Conservation (phyloP, 64 coral and sea anemone genomes). For the Cladopsammia gracilis region DNA sequence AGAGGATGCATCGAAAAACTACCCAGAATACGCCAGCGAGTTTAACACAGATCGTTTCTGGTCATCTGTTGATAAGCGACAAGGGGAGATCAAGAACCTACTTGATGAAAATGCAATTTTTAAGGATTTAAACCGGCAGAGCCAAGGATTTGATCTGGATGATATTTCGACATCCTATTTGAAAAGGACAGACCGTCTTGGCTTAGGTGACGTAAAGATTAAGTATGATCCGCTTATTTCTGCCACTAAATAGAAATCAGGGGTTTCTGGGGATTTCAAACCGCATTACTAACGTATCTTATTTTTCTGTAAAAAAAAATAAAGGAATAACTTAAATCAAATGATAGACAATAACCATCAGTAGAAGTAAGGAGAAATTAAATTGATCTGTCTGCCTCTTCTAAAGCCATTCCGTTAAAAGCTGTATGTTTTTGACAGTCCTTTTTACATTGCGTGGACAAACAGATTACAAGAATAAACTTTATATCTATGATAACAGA, state of each 20-base stretch:
- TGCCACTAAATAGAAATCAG: not conserved
- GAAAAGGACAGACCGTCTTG: not conserved
- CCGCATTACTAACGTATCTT: too few relatives aligned
- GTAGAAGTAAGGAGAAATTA: too few relatives aligned
- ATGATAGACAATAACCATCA: too few relatives aligned
- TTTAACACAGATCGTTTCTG: conserved; percentile 1
- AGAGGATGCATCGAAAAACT: conserved; percentile 2
- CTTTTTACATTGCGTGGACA: too few relatives aligned
- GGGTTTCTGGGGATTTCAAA: too few relatives aligned
- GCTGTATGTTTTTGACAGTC: too few relatives aligned
- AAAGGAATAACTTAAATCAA: too few relatives aligned
- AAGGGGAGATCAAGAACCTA: not conserved
- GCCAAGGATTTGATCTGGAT: conserved; percentile 17
- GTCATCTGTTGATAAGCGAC: not conserved
- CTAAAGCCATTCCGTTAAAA: too few relatives aligned
- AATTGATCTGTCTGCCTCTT: too few relatives aligned
- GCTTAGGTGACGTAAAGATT: not conserved
- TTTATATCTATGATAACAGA: too few relatives aligned
- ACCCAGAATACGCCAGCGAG: conserved; percentile 16
- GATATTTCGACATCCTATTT: not conserved
- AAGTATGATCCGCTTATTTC: not conserved
- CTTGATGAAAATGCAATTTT: not conserved
- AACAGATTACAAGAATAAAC: too few relatives aligned
- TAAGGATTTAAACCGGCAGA: not conserved
- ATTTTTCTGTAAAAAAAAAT: too few relatives aligned